These are phyloP conservation scores for Scyliorhinus canicula DNA, from an alignment of 2,797 vertebrate genomes.

Conservation along the genomic window DNA sequence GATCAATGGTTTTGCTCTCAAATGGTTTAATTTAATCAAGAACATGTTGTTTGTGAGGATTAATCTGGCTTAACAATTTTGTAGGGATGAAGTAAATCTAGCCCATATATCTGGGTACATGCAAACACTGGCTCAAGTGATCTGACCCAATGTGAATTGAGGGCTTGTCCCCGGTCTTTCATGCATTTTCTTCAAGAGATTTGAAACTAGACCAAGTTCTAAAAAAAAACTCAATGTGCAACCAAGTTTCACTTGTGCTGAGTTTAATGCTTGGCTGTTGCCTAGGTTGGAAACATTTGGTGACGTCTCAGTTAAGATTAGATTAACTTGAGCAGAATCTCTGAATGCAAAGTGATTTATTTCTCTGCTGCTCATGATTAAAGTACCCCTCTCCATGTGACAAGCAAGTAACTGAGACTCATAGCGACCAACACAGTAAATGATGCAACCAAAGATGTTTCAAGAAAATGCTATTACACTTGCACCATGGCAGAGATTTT, in stretches of 20 bases:
- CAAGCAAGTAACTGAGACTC: neutral
- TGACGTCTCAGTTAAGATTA: neutral
- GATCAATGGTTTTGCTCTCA: neutral
- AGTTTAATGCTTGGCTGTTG: neutral
- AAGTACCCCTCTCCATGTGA: neutral
- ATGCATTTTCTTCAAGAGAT: neutral
- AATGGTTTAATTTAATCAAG: conserved; percentile 10
- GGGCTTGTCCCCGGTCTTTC: neutral
- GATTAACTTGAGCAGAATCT: neutral
- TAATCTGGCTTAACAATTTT: neutral
- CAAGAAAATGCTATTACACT: neutral
- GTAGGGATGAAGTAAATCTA: conserved; percentile 5
- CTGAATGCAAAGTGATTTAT: neutral
- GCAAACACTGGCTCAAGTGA: neutral
- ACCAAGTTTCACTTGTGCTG: neutral
- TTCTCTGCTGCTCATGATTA: neutral
- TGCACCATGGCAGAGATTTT: neutral
- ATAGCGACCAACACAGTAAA: neutral
- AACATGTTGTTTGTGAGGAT: conserved; percentile 12
- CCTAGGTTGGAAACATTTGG: neutral
- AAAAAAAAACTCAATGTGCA: neutral
- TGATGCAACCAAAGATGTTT: neutral
- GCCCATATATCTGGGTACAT: neutral
- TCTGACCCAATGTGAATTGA: neutral
- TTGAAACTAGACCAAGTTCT: neutral